Conservation (phyloP, 2,797 vertebrate species). For the Gymnoscopelus braueri region DNA sequence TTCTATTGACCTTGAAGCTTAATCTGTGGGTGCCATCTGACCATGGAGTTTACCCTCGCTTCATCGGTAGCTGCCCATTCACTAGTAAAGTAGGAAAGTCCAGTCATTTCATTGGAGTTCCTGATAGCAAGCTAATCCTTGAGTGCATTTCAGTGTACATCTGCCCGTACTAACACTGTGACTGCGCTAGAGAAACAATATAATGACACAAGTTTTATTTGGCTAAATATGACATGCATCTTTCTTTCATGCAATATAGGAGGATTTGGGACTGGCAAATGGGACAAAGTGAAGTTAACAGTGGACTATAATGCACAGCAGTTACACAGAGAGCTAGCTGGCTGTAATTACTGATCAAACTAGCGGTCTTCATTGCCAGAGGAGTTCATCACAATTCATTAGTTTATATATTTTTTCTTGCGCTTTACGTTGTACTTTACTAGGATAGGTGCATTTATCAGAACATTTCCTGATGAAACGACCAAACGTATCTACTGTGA, state of each 20-base stretch:
- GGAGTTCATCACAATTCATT: too few species aligned
- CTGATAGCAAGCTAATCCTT: neutral
- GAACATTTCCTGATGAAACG: too few species aligned
- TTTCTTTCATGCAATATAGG: neutral
- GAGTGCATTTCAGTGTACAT: neutral
- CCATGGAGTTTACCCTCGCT: neutral
- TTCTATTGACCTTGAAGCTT: slow-evolving; percentile 30
- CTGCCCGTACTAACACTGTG: neutral
- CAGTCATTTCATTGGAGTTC: neutral
- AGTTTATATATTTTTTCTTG: too few species aligned
- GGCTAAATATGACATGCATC: neutral
- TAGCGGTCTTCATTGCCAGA: too few species aligned
- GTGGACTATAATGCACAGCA: too few species aligned
- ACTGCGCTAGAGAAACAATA: neutral
- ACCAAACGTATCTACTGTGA: too few species aligned
- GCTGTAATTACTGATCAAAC: too few species aligned
- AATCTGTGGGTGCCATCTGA: slow-evolving; percentile 4
- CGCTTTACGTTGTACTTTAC: too few species aligned
- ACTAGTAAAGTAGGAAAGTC: neutral
- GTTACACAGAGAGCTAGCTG: too few species aligned
- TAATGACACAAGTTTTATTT: neutral
- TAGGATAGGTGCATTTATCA: too few species aligned
- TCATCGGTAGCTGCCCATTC: neutral
- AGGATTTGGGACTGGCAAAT: neutral
- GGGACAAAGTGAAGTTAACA: neutral